Base-by-base conservation (phyloP, 2,888 invertebrate genomes). In the Cenopis cana region DNA sequence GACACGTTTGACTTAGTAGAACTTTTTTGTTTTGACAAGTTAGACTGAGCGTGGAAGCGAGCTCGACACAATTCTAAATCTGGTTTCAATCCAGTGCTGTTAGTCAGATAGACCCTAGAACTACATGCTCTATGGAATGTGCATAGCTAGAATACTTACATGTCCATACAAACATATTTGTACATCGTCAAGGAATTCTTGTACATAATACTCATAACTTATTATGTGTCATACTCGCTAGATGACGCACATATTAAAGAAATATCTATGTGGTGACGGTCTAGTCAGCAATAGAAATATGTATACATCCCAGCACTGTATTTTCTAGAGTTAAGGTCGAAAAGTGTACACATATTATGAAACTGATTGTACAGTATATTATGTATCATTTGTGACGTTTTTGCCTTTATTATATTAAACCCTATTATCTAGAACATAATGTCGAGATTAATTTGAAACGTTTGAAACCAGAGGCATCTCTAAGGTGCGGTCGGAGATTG, bases 401-500 rank as follows among this genome's bases (percentile, higher is more conserved):
- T n/a, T 5, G 12, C 14, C 18, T 14, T 33, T 20, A 38, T 52
- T 1, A 62, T 9, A 62, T n/a, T 62, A 14, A 64, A 2, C 20
- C 52, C 36, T 64, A 38, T 36, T 38, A 0, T 14, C 18, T 0
- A 33, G 33, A 18, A n/a, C 0, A 14, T 62, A 62, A 50, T 18
- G 49, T 61, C 46, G 29, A 29, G 29, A 50, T 18, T 50, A 33
- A 29, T 17, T 36, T 50, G n/a, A n/a, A 2, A 29, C 36, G 14
- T 18, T 62, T 14, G 33, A n/a, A 64, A 17, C 9, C 50, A 50
- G 9, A 36, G 36, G 6, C 46, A 33, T 18, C 33, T 9, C 18
- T 5, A 20, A 38, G 64, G 64, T 54, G 64, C 52, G 64, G 64
- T 36, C n/a, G 20, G 14, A n/a, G 20, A 62, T 50, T 62, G 18